Conservation (phyloP, 2,797 vertebrate genomes). For the Peromyscus eremicus region DNA sequence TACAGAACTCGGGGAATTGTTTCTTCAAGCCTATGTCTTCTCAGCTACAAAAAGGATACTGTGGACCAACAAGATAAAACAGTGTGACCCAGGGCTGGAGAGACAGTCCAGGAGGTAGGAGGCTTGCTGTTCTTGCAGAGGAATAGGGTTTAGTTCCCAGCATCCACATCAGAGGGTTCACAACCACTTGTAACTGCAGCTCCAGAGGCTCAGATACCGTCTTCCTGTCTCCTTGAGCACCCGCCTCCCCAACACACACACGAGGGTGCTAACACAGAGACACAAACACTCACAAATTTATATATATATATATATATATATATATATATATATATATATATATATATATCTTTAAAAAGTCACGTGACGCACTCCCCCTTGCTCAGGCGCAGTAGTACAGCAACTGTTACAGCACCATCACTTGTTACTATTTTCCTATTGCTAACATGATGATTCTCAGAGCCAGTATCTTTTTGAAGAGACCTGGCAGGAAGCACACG, state of each 20-base stretch:
- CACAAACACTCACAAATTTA: background rate
- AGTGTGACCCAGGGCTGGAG: background rate
- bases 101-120: background rate
- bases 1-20: background rate
- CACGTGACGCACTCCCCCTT: background rate
- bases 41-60: background rate
- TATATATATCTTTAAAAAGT: background rate
- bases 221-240: background rate
- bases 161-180: background rate
- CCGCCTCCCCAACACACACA: background rate
- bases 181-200: background rate
- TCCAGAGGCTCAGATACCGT: background rate
- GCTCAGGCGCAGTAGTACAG: fast-evolving
- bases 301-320: too few species aligned
- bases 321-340: too few species aligned
- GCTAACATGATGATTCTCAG: background rate
- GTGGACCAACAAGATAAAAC: background rate
- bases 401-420: background rate
- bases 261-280: background rate
- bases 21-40: background rate
- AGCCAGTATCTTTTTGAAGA: background rate
- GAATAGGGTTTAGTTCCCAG: background rate
- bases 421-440: background rate
- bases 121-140: background rate
- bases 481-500: background rate